phyloP scores from a whole-genome alignment of 2,797 vertebrate genomes.

The Chaetophractus vellerosus region DNA sequence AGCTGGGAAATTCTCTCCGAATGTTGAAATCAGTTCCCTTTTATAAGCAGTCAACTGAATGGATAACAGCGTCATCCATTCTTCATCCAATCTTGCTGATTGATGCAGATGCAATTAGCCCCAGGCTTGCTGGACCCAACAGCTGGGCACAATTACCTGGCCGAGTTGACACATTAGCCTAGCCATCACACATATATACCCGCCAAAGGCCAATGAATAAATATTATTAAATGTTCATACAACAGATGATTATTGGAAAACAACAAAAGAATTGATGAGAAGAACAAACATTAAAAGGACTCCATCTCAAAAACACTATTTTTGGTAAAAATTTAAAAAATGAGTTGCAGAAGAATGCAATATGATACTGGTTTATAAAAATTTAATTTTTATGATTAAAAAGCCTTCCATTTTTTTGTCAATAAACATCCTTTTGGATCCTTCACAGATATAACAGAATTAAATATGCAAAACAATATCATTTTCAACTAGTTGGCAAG shows the following conservation, averaged over 20 bases:
- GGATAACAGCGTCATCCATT: too few relatives aligned
- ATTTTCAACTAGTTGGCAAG: conserved; percentile 4
- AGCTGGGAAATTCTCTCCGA: too few relatives aligned
- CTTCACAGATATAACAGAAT: too few relatives aligned
- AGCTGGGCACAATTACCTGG: too few relatives aligned
- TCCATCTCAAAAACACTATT: conserved; percentile 23
- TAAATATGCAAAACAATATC: neutral
- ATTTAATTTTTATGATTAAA: neutral
- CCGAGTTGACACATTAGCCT: too few relatives aligned
- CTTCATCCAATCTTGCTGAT: too few relatives aligned
- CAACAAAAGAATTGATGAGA: neutral
- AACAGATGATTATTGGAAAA: neutral
- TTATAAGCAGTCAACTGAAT: too few relatives aligned
- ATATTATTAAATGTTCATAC: neutral
- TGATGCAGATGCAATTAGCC: too few relatives aligned
- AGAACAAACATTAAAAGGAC: neutral
- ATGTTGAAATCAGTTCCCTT: too few relatives aligned
- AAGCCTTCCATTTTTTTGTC: too few relatives aligned
- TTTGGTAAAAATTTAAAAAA: conserved; percentile 13
- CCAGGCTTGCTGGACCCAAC: too few relatives aligned
- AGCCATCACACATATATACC: neutral
- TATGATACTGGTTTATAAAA: neutral
- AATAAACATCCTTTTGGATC: too few relatives aligned
- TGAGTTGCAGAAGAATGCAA: neutral
- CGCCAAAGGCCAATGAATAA: neutral